phyloP scores from a whole-genome alignment of 1,140 invertebrate species.

The Trichogramma pretiosum region DNA sequence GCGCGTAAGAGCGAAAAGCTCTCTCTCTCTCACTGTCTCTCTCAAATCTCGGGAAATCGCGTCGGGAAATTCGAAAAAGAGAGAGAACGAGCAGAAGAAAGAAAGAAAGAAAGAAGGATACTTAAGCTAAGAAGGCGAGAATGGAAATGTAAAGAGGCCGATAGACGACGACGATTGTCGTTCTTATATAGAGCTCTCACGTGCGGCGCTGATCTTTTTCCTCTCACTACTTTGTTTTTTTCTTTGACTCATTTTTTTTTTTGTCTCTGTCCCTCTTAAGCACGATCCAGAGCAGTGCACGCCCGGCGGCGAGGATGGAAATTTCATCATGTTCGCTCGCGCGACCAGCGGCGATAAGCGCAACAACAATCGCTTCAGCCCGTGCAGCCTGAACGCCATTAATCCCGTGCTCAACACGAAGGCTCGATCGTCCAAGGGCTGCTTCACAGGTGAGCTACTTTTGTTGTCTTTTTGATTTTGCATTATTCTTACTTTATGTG shows the following conservation, averaged over 20 bases:
- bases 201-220: no score
- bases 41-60: no score
- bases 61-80: neutral
- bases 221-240: no score
- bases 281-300: conserved; percentile 92
- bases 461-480: no score
- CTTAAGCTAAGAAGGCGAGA: conserved; percentile 9
- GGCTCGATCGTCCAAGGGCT: conserved; percentile 79
- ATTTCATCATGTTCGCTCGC: conserved; percentile 96
- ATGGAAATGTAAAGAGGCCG: no score
- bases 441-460: conserved; percentile 70
- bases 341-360: conserved; percentile 92
- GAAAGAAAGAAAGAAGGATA: neutral
- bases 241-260: no score
- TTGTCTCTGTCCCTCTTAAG: no score
- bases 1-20: no score
- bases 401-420: conserved; percentile 90
- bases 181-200: no score
- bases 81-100: neutral
- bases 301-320: conserved; percentile 86
- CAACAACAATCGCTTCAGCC: conserved; percentile 93
- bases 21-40: no score
- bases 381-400: conserved; percentile 87
- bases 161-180: no score
- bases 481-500: no score